Conservation (phyloP, 2,888 invertebrate genomes). For the Artemia sp. region DNA sequence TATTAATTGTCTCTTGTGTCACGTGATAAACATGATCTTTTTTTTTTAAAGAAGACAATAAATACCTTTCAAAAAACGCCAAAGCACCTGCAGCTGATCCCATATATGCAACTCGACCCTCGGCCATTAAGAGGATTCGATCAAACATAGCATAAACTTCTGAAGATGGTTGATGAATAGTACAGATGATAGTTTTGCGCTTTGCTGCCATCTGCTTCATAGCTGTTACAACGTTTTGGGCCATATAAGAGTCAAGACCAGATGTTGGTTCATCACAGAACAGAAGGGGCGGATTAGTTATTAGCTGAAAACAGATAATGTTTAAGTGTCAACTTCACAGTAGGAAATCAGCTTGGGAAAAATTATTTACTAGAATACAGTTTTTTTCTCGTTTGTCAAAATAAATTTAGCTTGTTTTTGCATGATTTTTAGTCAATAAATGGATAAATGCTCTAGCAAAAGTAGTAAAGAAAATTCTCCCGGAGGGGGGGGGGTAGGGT, state of each 20-base stretch:
- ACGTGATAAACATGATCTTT: too few species aligned
- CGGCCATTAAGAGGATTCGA: conserved; percentile 31
- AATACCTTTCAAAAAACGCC: conserved; percentile 25
- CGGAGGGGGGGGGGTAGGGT: too few species aligned
- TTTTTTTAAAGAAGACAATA: too few species aligned
- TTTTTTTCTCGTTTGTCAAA: too few species aligned
- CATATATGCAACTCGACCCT: conserved; percentile 35
- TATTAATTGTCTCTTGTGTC: too few species aligned
- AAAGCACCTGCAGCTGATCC: conserved; percentile 31
- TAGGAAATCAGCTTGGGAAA: too few species aligned
- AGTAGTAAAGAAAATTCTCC: too few species aligned
- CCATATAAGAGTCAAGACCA: conserved; percentile 39
- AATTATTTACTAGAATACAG: too few species aligned
- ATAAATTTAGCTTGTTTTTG: too few species aligned
- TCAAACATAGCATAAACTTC: conserved; percentile 35
- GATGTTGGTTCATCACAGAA: conserved; percentile 41
- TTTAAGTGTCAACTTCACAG: background rate
- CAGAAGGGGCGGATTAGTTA: conserved; percentile 37
- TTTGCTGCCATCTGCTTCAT: conserved; percentile 28
- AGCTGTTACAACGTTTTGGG: conserved; percentile 31
- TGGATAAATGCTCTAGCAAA: too few species aligned
- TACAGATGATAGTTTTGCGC: conserved; percentile 35
- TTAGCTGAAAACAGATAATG: conserved; percentile 27
- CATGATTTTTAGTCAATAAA: too few species aligned
- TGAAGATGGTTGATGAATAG: conserved; percentile 37